Base-by-base conservation (phyloP, 2,113 vertebrate genomes). In the Eclectus roratus region DNA sequence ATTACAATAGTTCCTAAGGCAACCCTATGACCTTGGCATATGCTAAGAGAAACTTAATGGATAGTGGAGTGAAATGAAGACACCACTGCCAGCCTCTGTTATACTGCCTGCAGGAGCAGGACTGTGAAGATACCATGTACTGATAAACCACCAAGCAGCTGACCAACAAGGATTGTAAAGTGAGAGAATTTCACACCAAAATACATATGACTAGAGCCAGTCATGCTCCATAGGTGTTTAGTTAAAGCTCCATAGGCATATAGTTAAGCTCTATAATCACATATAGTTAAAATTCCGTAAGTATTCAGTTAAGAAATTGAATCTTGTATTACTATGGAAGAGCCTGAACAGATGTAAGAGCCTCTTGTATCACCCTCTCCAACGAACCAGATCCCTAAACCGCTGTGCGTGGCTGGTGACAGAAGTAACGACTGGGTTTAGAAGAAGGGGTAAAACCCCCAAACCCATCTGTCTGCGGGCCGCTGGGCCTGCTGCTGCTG, bases 351-450 rank as follows among this genome's bases (percentile, higher is more conserved):
- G 56, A n/a, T 10, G n/a, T 23, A 35, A 35, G 13, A n/a, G 56
- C 56, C 33, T 58, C 33, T 35, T 35, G 33, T 16, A 24, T 15
- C 33, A 23, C 56, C 33, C 13, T 35, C 33, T 15, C 33, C 56
- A 58, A 24, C 35, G 33, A 58, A 15, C 56, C 33, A 35, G 33
- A 58, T 23, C 33, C n/a, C 46, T 29, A 17, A 39, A 17, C 12
- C 0, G 0, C 50, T 7, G 16, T 4, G 17, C 0, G 2, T 2
- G 20, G 9, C 35, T 33, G 11, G 20, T 47, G 24, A 31, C 39
- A 29, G 53, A 33, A 63, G n/a, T 5, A 56, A 19, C 12, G 5
- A 4, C 55, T 8, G 46, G 4, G 4, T 27, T 78, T 27, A 33
- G 35, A 23, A 35, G 41, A 14, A 17, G 18, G 13, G 3, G 4